Evolutionary conservation across 2,888 invertebrate genomes (phyloP), one percentile per base, ranked within the genome.

Genomic region (Acrocyrtus sp.): DNA sequence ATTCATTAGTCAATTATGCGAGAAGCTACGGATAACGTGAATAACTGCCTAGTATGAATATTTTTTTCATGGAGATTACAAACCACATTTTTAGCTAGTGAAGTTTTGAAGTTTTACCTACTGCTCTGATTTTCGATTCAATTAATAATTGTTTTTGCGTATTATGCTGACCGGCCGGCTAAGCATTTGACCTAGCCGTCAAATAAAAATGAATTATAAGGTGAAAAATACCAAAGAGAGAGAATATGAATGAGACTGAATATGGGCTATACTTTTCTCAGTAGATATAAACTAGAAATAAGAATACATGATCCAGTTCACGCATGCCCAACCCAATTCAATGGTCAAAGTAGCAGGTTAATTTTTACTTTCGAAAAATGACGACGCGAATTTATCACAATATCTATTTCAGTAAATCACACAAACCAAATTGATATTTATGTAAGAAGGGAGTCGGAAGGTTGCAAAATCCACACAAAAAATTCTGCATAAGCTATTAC

Each of bases 121-220:
- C n/a, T n/a, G n/a, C n/a, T n/a, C n/a, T n/a, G n/a, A n/a, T n/a
- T n/a, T n/a, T n/a, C n/a, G n/a, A n/a, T n/a, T n/a, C n/a, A n/a
- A n/a, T n/a, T n/a, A n/a, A n/a, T n/a, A n/a, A n/a, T n/a, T n/a
- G n/a, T n/a, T n/a, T n/a, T n/a, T n/a, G n/a, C n/a, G n/a, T n/a
- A n/a, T n/a, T n/a, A n/a, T n/a, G n/a, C n/a, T n/a, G n/a, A n/a
- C n/a, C n/a, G n/a, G n/a, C n/a, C n/a, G n/a, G n/a, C n/a, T n/a
- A n/a, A n/a, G n/a, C n/a, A n/a, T n/a, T 27, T 41, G 50, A 67
- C 67, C 50, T 39, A n/a, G 58, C 60, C 54, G 68, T 68, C 68
- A 68, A 60, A 60, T 68, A 68, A 68, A 68, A 60, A 50, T 68
- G 68, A 68, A 58, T 67, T 58, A 67, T 67, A 67, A 67, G 34